Conservation (phyloP, 2,888 invertebrate genomes). For the Troilus luridus region DNA sequence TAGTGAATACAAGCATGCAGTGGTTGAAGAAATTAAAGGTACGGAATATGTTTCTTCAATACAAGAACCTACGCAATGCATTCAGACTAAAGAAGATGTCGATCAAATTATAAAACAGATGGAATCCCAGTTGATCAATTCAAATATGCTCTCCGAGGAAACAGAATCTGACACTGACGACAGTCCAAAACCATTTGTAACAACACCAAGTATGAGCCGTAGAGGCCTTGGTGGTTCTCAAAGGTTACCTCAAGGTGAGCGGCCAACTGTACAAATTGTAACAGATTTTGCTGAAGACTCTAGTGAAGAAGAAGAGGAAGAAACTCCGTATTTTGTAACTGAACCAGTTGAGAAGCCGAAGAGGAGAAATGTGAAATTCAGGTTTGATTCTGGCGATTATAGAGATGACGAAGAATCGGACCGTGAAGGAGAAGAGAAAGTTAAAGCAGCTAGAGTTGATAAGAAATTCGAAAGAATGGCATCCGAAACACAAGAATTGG, state of each 20-base stretch:
- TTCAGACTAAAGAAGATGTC: conserved; percentile 57
- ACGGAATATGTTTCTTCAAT: conserved; percentile 37
- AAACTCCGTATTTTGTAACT: conserved; percentile 65
- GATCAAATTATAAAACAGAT: conserved; percentile 62
- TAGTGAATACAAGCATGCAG: neutral
- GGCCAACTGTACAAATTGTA: conserved; percentile 69
- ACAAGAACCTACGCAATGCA: neutral
- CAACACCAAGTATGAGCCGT: conserved; percentile 69
- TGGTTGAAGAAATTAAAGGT: conserved; percentile 42
- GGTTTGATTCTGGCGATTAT: conserved; percentile 70
- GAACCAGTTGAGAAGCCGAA: conserved; percentile 65
- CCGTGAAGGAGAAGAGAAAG: conserved; percentile 59
- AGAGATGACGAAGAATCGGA: conserved; percentile 62
- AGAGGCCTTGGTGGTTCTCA: conserved; percentile 69
- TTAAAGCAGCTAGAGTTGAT: conserved; percentile 65
- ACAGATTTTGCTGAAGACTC: conserved; percentile 67
- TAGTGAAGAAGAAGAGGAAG: conserved; percentile 67
- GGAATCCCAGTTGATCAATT: conserved; percentile 63
- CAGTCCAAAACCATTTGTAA: conserved; percentile 60
- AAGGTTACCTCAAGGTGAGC: conserved; percentile 67
- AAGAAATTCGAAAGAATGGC: conserved; percentile 72
- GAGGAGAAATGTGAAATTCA: conserved; percentile 70
- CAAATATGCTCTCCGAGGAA: conserved; percentile 56
- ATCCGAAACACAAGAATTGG: conserved; percentile 70
- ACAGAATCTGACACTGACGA: conserved; percentile 59